A percentile compares a stretch with the other conserved stretches of the same genome.
These are phyloP conservation scores for cat (Felis catus) DNA, from an alignment of 2,113 vertebrate genomes.

Conservation along the genomic window DNA sequence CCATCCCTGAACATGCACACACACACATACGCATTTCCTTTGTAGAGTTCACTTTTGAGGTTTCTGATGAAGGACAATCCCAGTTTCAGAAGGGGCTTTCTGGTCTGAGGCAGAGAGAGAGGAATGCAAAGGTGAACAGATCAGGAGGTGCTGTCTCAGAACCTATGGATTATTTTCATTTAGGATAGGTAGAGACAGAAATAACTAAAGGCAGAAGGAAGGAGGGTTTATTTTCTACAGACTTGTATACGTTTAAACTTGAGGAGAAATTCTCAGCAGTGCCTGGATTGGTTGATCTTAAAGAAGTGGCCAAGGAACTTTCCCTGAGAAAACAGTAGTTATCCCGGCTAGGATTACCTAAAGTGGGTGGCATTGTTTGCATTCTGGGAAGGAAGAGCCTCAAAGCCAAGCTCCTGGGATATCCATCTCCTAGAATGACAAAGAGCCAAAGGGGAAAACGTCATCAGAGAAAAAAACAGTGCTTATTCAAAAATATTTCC, in stretches of 20 bases:
- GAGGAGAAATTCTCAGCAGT: not conserved
- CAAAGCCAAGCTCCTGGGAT: not conserved
- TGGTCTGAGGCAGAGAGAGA: not conserved
- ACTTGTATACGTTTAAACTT: not conserved
- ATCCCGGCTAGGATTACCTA: not conserved
- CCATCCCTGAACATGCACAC: not conserved
- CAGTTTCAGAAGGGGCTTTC: not conserved
- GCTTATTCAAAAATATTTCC: conserved; percentile 51
- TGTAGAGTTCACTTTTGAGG: conserved; percentile 34
- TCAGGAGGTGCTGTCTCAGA: not conserved
- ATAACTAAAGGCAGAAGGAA: not conserved
- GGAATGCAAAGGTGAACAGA: not conserved
- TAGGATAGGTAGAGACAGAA: not conserved
- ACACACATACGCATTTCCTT: not conserved
- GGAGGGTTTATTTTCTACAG: not conserved
- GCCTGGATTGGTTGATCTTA: not conserved
- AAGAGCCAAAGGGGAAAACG: not conserved
- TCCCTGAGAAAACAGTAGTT: not conserved
- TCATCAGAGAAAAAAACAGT: not conserved
- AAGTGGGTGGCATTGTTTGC: not conserved
- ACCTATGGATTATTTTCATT: not conserved
- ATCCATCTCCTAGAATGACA: not conserved
- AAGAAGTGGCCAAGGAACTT: not conserved
- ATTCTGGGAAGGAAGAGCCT: not conserved
- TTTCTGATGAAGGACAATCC: conserved; percentile 33